These are phyloP conservation scores for Chrysopilus asiliformis DNA, from an alignment of 2,888 invertebrate genomes.

Conservation along the genomic window DNA sequence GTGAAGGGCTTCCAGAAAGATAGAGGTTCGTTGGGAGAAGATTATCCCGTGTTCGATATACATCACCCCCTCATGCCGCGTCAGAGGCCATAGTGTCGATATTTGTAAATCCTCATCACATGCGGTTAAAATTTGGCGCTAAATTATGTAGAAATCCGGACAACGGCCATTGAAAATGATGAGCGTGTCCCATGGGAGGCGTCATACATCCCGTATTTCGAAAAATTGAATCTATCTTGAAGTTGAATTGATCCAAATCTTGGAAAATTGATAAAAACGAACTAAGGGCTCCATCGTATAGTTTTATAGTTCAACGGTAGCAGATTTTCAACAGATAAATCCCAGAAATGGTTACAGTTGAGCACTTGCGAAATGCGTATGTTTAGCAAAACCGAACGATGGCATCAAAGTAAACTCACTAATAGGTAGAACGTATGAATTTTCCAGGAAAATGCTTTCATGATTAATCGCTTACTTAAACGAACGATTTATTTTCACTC, in stretches of 20 bases:
- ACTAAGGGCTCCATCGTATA: neutral
- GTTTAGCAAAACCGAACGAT: too few species aligned
- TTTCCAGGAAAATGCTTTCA: constrained; percentile 11
- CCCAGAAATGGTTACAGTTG: too few species aligned
- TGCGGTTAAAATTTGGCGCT: too few species aligned
- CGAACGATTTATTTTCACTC: constrained; percentile 12
- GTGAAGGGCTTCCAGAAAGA: too few species aligned
- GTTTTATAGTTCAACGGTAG: neutral
- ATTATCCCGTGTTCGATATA: constrained; percentile 3
- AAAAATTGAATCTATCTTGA: neutral
- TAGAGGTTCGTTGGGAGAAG: too few species aligned
- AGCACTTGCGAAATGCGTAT: too few species aligned
- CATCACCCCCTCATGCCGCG: neutral
- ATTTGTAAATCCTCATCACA: constrained; percentile 1
- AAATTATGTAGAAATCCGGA: too few species aligned
- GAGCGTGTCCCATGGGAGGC: neutral
- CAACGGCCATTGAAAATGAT: neutral
- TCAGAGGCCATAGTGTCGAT: neutral
- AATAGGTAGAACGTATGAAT: constrained; percentile 10
- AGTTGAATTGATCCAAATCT: neutral
- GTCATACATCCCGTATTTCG: neutral
- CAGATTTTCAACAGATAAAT: too few species aligned
- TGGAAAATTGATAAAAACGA: too few species aligned
- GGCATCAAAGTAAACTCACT: constrained; percentile 3
- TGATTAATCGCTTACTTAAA: constrained; percentile 13